A percentile compares a stretch with the other conserved stretches of the same genome.
Conservation (phyloP, 2,888 invertebrate species). For the Griposia aprilina region DNA sequence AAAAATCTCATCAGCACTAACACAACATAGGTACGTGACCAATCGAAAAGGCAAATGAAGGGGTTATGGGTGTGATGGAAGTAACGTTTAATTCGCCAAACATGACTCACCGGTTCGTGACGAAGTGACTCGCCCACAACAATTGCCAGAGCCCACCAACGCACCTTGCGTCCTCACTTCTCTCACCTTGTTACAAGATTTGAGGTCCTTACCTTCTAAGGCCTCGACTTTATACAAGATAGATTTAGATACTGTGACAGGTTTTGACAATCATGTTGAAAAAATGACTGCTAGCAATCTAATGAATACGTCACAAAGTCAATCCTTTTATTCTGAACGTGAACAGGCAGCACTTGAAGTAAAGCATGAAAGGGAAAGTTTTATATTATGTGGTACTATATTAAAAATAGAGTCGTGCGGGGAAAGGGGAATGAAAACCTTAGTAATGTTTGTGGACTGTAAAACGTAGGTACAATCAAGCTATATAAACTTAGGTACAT, state of each 20-base stretch:
- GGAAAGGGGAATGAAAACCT: slow-evolving; percentile 24
- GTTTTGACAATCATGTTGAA: slow-evolving; percentile 50
- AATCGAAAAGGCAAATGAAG: slow-evolving; percentile 39
- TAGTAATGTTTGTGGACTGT: slow-evolving; percentile 13
- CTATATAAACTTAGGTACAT: slow-evolving; percentile 8
- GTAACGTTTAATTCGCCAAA: slow-evolving; percentile 63
- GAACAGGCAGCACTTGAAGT: not conserved
- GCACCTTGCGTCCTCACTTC: slow-evolving; percentile 70
- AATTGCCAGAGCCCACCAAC: slow-evolving; percentile 68
- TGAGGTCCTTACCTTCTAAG: slow-evolving; percentile 74
- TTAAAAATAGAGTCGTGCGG: not conserved
- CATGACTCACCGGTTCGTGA: slow-evolving; percentile 67
- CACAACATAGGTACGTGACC: slow-evolving; percentile 36
- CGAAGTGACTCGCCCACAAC: slow-evolving; percentile 67
- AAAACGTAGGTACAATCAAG: slow-evolving; percentile 20
- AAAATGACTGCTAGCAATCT: slow-evolving; percentile 10
- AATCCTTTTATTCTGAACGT: slow-evolving; percentile 16
- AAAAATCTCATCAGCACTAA: slow-evolving; percentile 37
- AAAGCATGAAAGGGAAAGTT: slow-evolving; percentile 10
- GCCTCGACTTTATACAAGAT: slow-evolving; percentile 73
- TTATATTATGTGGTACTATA: not conserved
- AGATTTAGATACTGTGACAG: slow-evolving; percentile 57
- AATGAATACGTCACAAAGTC: not conserved
- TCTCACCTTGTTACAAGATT: slow-evolving; percentile 74
- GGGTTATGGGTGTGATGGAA: slow-evolving; percentile 63